Conservation (phyloP, 1,140 invertebrate species). For the Thaumetopoea pityocampa region DNA sequence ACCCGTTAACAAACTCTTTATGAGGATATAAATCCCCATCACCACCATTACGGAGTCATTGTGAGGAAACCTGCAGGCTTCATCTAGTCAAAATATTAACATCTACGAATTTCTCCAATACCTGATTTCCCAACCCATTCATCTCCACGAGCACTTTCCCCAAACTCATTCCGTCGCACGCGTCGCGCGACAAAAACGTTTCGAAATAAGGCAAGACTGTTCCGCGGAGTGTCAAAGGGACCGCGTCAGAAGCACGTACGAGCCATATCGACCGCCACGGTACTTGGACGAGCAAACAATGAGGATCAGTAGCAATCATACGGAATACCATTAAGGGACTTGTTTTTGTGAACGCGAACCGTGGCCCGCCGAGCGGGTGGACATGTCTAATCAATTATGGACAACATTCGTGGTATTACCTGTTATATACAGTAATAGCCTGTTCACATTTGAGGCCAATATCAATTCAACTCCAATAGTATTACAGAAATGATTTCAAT, state of each 20-base stretch:
- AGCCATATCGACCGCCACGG: constrained; percentile 36
- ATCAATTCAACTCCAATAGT: too few relatives aligned
- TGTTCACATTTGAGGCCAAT: too few relatives aligned
- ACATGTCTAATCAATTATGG: constrained; percentile 57
- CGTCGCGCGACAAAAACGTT: constrained; percentile 9
- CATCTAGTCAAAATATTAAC: too few relatives aligned
- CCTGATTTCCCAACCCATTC: too few relatives aligned
- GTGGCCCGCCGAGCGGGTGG: constrained; percentile 19
- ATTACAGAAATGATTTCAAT: too few relatives aligned
- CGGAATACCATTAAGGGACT: constrained; percentile 26
- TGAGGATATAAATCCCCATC: too few relatives aligned
- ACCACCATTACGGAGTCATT: too few relatives aligned
- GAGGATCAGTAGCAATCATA: constrained; percentile 38
- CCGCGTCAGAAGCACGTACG: constrained; percentile 37
- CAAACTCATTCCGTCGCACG: constrained; percentile 5
- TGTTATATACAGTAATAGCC: too few relatives aligned
- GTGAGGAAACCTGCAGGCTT: too few relatives aligned
- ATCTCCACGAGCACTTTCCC: too few relatives aligned
- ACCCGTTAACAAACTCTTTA: too few relatives aligned
- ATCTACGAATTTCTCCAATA: too few relatives aligned
- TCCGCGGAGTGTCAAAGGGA: constrained; percentile 47
- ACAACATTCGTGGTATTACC: constrained; percentile 18
- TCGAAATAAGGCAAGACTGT: constrained; percentile 15
- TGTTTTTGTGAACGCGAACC: constrained; percentile 41
- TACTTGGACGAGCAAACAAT: constrained; percentile 58